Conservation (phyloP, 2,888 invertebrate species). For the Orthonevra nobilis region DNA sequence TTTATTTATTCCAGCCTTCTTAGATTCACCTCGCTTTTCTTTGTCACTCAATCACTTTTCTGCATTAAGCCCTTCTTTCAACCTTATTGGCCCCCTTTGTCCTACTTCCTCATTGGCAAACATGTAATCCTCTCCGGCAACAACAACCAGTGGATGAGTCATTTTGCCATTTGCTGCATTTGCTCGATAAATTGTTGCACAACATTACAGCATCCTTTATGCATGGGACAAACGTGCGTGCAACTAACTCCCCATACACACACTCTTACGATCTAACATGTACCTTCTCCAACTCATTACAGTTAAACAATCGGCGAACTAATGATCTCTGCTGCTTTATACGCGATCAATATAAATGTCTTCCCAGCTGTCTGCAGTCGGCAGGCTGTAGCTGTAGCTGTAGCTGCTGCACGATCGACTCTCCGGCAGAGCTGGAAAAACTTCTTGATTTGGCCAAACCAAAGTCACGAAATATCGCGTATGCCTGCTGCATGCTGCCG, state of each 20-base stretch:
- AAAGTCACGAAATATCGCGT: conserved; percentile 61
- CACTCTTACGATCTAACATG: no score
- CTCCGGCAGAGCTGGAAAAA: conserved; percentile 19
- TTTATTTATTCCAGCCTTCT: no score
- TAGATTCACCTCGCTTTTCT: no score
- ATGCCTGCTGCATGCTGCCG: conserved; percentile 23
- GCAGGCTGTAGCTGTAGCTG: conserved; percentile 5
- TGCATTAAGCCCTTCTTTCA: no score
- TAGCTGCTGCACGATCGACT: conserved; percentile 38
- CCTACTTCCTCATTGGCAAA: no score
- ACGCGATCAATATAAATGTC: conserved; percentile 59
- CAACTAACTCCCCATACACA: background rate
- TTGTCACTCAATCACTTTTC: no score
- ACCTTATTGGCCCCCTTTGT: no score
- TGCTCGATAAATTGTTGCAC: background rate
- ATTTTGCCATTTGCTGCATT: background rate
- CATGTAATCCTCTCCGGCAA: no score
- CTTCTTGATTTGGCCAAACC: conserved; percentile 59
- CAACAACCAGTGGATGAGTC: background rate
- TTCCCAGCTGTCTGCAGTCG: conserved; percentile 23
- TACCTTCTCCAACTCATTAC: conserved; percentile 29
- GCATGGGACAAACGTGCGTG: conserved; percentile 18
- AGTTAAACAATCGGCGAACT: conserved; percentile 44
- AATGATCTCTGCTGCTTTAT: conserved; percentile 59
- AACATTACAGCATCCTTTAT: conserved; percentile 1